phyloP scores from a whole-genome alignment of 92 coral and sea anemone species.

The Montipora capitata region DNA sequence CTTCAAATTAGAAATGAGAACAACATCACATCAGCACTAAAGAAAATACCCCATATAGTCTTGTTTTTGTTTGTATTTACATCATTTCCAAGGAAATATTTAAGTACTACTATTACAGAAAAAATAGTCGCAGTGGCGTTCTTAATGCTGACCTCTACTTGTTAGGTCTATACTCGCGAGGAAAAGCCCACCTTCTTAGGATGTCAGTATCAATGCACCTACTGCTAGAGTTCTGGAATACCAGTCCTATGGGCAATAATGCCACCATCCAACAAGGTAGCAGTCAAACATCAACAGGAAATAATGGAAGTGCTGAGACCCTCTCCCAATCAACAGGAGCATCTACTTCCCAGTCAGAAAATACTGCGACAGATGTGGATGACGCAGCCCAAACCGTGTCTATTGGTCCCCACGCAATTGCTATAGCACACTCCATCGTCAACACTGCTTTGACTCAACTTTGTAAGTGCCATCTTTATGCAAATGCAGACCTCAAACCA shows the following conservation, averaged over 20 bases:
- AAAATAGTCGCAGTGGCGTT: background rate
- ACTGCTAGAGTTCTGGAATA: background rate
- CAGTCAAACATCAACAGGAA: background rate
- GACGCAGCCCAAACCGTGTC: constrained; percentile 1
- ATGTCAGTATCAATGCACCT: constrained; percentile 30
- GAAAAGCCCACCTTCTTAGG: constrained; percentile 39
- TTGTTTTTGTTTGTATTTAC: background rate
- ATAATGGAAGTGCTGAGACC: background rate
- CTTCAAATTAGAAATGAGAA: background rate
- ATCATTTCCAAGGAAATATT: background rate
- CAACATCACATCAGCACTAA: background rate
- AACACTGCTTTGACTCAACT: constrained; percentile 10
- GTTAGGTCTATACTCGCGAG: constrained; percentile 52
- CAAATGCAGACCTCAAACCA: background rate
- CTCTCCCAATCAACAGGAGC: background rate
- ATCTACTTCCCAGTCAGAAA: background rate
- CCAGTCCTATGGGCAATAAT: background rate
- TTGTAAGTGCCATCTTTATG: constrained; percentile 18
- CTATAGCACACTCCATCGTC: constrained; percentile 18
- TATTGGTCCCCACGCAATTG: background rate
- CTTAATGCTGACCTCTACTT: background rate
- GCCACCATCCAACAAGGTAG: background rate
- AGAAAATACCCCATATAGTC: background rate
- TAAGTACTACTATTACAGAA: background rate
- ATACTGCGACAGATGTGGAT: background rate